Conservation (phyloP, 1,140 invertebrate species). For the Zaprionus gabonicus region DNA sequence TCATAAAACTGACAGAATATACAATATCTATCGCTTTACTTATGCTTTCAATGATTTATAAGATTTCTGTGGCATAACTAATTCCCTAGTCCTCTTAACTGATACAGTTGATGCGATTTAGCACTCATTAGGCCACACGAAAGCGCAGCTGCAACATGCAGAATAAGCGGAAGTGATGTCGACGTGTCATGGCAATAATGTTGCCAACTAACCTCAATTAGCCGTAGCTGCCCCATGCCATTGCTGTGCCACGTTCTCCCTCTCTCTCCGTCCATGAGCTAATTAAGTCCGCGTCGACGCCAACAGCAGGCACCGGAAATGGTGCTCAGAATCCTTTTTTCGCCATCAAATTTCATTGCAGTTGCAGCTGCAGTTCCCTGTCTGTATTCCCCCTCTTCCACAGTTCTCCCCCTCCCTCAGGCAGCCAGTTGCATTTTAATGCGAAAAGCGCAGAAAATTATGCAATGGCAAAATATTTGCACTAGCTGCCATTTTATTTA, state of each 20-base stretch:
- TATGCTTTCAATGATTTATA: not conserved
- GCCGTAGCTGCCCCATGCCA: conserved; percentile 24
- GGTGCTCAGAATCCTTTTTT: conserved; percentile 66
- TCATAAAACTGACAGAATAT: no score
- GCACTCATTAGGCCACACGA: conserved; percentile 55
- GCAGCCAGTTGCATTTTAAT: conserved; percentile 57
- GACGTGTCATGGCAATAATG: conserved; percentile 56
- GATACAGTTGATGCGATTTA: conserved; percentile 40
- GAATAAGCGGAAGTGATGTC: conserved; percentile 51
- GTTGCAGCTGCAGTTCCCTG: not conserved
- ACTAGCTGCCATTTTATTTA: conserved; percentile 59
- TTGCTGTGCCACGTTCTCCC: not conserved
- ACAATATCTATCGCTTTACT: not conserved
- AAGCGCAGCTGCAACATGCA: conserved; percentile 30
- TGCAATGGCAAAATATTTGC: conserved; percentile 75
- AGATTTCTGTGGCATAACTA: conserved; percentile 41
- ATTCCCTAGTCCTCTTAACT: conserved; percentile 13
- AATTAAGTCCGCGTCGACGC: conserved; percentile 74
- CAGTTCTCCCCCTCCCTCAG: not conserved
- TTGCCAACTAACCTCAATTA: conserved; percentile 75
- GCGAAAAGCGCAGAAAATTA: conserved; percentile 64
- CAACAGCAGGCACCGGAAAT: conserved; percentile 64
- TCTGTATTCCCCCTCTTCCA: no score
- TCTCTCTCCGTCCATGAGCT: conserved; percentile 46
- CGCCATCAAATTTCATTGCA: conserved; percentile 71